phyloP scores from a whole-genome alignment of 2,113 vertebrate species.

The Platysternon megacephalum region DNA sequence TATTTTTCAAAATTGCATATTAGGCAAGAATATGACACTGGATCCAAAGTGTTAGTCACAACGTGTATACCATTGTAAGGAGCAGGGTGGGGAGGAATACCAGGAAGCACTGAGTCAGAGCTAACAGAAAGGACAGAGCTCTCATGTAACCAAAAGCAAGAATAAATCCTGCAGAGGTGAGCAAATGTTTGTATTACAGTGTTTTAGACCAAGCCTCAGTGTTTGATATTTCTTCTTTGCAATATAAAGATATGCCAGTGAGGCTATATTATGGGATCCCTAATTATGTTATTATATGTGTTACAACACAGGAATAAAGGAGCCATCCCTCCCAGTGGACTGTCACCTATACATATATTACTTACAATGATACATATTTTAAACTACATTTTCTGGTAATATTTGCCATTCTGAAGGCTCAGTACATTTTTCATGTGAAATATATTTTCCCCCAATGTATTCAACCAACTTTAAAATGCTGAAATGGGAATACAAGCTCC shows the following conservation, averaged over 20 bases:
- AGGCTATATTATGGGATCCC: neutral
- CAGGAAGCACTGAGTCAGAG: neutral
- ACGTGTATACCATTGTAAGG: neutral
- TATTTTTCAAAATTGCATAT: neutral
- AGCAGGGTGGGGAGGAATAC: neutral
- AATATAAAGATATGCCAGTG: neutral
- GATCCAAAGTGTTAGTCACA: too few relatives aligned
- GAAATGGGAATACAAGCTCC: slow-evolving; percentile 36
- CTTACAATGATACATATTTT: slow-evolving; percentile 14
- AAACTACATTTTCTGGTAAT: slow-evolving; percentile 28
- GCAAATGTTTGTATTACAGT: neutral
- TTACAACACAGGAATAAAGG: neutral
- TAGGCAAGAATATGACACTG: neutral
- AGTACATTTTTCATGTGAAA: slow-evolving; percentile 42
- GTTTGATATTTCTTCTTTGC: neutral
- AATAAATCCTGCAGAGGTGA: neutral
- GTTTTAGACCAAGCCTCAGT: neutral
- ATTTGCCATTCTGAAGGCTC: slow-evolving; percentile 29
- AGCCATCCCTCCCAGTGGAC: neutral
- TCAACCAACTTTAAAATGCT: slow-evolving; percentile 63
- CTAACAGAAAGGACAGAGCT: neutral
- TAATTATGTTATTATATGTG: neutral
- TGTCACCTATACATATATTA: neutral
- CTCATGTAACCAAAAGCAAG: neutral
- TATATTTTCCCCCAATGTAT: slow-evolving; percentile 5